Base-by-base conservation (phyloP, 1,140 invertebrate genomes). In the Tetramorium parvispinum region DNA sequence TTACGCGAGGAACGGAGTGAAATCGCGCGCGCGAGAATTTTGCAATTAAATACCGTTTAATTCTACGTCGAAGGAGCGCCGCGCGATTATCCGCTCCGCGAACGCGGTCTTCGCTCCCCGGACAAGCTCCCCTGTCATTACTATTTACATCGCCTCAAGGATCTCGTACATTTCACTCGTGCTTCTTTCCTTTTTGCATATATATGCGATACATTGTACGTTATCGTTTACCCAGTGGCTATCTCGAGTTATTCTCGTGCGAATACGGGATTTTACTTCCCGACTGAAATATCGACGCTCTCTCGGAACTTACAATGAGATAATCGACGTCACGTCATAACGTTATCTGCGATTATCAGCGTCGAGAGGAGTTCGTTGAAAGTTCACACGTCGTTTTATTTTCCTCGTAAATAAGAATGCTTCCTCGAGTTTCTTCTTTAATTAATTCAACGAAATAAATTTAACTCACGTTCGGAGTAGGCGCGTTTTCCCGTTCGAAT, bases 41-140 rank as follows among this genome's bases (percentile, higher is more conserved):
- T 78, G 75, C 57, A 81, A 81, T 81, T 81, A 81, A 81, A 81
- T 81, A 55, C 65, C 78, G 65, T 70, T 81, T 81, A 81, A 81
- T 81, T 81, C 37, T 18, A 81, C 65, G 65, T 7, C 46, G 43
- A 32, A 10, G 51, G 46, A 37, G 21, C 46, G 32, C 18, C 11
- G 43, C 11, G 43, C 61, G 49, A 81, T 81, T 68, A 81, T 55
- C 49, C 63, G 32, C 16, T 53, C 32, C 77, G 61, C 21, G 3
- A 78, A 43, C 16, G 49, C 63, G 63, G 49, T 81, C 63, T 55
- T 61, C 55, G 55, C 46, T 51, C 49, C 37, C 55, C 53, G 43
- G 43, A 27, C 16, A 46, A 46, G 32, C 49, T n/a, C n/a, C n/a
- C n/a, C 51, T 57, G 77, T 53, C 76, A 66, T 81, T 68, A 81